phyloP scores from a whole-genome alignment of 2,113 vertebrate species.

The Pelecanoides urinatrix region DNA sequence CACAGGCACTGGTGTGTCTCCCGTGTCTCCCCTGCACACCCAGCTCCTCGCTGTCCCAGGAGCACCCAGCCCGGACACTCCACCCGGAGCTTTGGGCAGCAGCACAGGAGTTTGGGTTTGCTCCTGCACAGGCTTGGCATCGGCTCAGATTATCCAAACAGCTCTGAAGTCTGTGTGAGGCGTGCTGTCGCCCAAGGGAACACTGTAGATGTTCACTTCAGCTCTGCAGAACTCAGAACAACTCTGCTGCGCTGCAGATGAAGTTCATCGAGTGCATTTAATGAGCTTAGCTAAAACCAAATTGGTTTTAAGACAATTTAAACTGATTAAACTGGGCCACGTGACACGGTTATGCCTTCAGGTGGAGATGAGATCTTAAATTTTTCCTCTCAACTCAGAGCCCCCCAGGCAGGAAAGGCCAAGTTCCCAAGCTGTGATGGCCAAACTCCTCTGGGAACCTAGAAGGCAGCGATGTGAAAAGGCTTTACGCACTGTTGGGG shows the following conservation, averaged over 20 bases:
- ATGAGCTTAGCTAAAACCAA: neutral
- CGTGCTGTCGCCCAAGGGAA: neutral
- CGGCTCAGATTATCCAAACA: neutral
- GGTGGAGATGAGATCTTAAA: neutral
- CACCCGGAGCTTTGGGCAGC: neutral
- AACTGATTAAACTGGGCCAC: neutral
- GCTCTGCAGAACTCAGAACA: neutral
- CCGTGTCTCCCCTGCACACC: neutral
- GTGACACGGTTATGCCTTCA: neutral
- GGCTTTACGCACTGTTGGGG: neutral
- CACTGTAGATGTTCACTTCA: neutral
- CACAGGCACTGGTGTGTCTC: neutral
- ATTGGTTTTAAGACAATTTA: slow-evolving; percentile 3
- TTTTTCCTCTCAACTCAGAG: neutral
- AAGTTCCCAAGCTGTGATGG: neutral
- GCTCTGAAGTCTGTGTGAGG: neutral
- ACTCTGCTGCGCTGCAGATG: neutral
- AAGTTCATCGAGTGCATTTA: neutral
- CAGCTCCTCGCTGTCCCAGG: neutral
- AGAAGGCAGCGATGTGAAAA: neutral
- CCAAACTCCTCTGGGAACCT: neutral
- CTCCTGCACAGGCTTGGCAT: neutral
- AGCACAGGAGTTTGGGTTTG: neutral
- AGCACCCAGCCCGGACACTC: neutral
- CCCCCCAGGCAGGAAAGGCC: neutral